Percentiles rank a stretch among this genome's conserved stretches.
Conservation (phyloP, 2,797 vertebrate species). For the Macropus fuliginosus region DNA sequence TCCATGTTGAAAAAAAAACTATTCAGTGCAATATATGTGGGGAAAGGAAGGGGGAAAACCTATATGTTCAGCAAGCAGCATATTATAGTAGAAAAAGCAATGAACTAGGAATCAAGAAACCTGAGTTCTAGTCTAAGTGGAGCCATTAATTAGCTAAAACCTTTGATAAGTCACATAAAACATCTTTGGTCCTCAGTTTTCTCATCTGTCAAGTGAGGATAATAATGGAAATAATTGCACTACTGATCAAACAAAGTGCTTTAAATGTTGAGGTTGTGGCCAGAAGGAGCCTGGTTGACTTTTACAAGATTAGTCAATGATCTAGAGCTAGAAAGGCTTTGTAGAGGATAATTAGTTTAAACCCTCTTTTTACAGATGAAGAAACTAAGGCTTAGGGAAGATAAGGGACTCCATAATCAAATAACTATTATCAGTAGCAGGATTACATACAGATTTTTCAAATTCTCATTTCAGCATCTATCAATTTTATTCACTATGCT, state of each 20-base stretch:
- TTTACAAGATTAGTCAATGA: background rate
- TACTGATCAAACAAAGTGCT: background rate
- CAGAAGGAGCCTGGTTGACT: background rate
- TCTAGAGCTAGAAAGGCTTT: background rate
- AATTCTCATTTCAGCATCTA: background rate
- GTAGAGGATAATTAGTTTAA: background rate
- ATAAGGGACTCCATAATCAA: background rate
- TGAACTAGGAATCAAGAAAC: background rate
- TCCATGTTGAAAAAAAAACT: background rate
- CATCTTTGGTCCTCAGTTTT: background rate
- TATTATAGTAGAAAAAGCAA: background rate
- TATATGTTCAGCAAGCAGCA: background rate
- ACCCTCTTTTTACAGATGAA: conserved; percentile 1
- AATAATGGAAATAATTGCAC: background rate
- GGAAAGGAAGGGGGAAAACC: background rate
- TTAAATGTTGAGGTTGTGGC: background rate
- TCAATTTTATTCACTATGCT: background rate
- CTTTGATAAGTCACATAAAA: background rate
- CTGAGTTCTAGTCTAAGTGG: background rate
- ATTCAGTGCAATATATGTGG: background rate
- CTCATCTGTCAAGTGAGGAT: background rate
- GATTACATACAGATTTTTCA: background rate
- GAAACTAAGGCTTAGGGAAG: background rate
- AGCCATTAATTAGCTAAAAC: background rate
- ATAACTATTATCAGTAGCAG: background rate